A percentile compares a stretch with the other conserved stretches of the same genome.
Evolutionary conservation across 2,888 invertebrate species (phyloP).

Genomic region (Piscicola geometra): DNA sequence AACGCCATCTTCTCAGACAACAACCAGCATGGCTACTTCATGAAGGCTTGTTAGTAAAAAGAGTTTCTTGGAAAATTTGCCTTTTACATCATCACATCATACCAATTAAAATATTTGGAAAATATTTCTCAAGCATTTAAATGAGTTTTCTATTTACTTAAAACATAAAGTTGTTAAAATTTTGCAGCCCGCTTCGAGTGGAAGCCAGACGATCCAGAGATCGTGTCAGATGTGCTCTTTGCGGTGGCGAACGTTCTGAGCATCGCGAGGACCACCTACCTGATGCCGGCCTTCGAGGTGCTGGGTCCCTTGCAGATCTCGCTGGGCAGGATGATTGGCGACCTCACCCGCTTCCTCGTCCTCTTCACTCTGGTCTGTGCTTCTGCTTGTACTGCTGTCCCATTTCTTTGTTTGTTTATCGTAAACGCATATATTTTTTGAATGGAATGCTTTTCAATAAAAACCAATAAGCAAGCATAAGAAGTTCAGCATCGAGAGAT

Average conservation of each 20-base stretch:
- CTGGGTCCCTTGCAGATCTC: conserved; percentile 56
- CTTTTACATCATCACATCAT: too few relatives aligned
- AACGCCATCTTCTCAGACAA: conserved; percentile 45
- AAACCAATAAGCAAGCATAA: neutral
- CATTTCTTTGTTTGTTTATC: neutral
- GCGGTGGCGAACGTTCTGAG: conserved; percentile 56
- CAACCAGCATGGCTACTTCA: conserved; percentile 42
- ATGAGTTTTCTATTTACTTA: too few relatives aligned
- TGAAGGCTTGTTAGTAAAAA: conserved; percentile 45
- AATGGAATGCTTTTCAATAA: conserved; percentile 1
- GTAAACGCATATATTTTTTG: neutral
- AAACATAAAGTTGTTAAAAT: too few relatives aligned
- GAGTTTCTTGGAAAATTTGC: neutral
- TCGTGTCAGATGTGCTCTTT: conserved; percentile 56
- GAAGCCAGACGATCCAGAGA: conserved; percentile 55
- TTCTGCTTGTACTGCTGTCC: too few relatives aligned
- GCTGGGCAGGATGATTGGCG: conserved; percentile 55
- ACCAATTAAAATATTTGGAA: too few relatives aligned
- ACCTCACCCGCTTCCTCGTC: conserved; percentile 56
- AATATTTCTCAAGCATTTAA: too few relatives aligned
- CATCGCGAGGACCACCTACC: conserved; percentile 56
- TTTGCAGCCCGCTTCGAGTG: conserved; percentile 56
- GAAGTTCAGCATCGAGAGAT: neutral
- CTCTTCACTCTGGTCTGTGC: conserved; percentile 53
- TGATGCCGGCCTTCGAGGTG: conserved; percentile 57